Evolutionary conservation across 1,140 invertebrate genomes (phyloP).

Genomic region (Procambarus virginalis): DNA sequence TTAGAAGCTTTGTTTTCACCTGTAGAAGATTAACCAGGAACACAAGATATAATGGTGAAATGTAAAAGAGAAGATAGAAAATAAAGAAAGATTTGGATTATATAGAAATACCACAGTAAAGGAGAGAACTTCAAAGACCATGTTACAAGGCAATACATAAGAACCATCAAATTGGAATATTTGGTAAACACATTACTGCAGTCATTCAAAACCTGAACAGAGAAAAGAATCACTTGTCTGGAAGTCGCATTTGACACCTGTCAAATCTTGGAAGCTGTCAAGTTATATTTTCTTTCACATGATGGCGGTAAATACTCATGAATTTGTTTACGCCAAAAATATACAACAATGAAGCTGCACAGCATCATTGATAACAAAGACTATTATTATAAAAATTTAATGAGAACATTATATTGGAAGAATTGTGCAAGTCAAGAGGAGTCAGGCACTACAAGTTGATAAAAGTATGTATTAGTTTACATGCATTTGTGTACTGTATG

Average conservation of each 20-base stretch:
- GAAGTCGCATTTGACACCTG: not conserved
- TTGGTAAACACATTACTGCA: not conserved
- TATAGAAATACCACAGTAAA: not conserved
- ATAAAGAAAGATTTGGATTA: not conserved
- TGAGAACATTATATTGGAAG: not conserved
- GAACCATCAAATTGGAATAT: not conserved
- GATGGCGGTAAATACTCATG: not conserved
- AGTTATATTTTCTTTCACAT: not conserved
- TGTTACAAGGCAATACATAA: too few relatives aligned
- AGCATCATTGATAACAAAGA: not conserved
- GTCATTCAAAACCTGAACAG: not conserved
- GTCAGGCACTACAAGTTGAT: conserved; percentile 3
- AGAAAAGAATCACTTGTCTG: not conserved
- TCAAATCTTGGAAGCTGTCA: not conserved
- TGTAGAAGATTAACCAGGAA: not conserved
- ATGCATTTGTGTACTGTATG: conserved; percentile 5
- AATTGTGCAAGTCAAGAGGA: not conserved
- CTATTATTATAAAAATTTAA: not conserved
- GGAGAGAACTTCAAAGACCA: too few relatives aligned
- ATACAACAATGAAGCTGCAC: not conserved
- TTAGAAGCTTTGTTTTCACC: conserved; percentile 10
- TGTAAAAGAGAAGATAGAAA: not conserved
- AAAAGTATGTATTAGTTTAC: not conserved
- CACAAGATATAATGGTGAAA: not conserved
- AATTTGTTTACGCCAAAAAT: not conserved